Base-by-base conservation (phyloP, 2,888 invertebrate species). In the Lumbricus terrestris region DNA sequence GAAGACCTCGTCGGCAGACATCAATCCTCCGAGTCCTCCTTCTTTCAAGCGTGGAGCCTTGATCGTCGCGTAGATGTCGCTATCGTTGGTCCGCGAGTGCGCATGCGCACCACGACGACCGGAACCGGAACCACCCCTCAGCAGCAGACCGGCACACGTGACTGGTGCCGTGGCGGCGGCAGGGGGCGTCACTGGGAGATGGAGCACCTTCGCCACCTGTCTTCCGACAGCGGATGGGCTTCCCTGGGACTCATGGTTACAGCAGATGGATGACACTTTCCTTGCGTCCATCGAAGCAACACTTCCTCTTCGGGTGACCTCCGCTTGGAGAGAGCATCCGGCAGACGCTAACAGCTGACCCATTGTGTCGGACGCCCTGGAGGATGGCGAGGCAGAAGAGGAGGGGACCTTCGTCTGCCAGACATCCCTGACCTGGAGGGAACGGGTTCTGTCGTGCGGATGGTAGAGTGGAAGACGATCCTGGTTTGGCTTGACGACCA, bases 401-500 rank as follows among this genome's bases (percentile, higher is more conserved):
- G 23, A 29, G 29, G 29, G 29, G 11, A n/a, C 69, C 16, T 29
- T n/a, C 23, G 35, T 34, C 34, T 85, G 35, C 35, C 34, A 34
- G 35, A 37, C 37, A 8, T 37, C 85, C 69, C 11, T 69, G 29
- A 69, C n/a, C 69, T 29, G 69, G 69, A 69, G 69, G 29, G 69
- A 69, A 11, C n/a, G 69, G 8, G 8, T 69, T 13, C n/a, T 69
- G 29, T n/a, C 69, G n/a, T 69, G 69, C n/a, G 69, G 29, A n/a
- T n/a, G 69, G 11, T n/a, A 29, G 13, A 69, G 69, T n/a, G n/a
- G n/a, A 1, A 69, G 11, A 8, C 69, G 33, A 13, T 89, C 90
- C 42, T 88, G 91, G 69, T 82, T 91, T 13, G 91, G 91, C 47
- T 91, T 91, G 18, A 91, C 91, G 33, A 90, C 89, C 83, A 91